Percentiles rank a stretch among this genome's conserved stretches.
These are phyloP conservation scores for Danaus melanippus DNA, from an alignment of 1,140 invertebrate genomes.

Conservation along the genomic window DNA sequence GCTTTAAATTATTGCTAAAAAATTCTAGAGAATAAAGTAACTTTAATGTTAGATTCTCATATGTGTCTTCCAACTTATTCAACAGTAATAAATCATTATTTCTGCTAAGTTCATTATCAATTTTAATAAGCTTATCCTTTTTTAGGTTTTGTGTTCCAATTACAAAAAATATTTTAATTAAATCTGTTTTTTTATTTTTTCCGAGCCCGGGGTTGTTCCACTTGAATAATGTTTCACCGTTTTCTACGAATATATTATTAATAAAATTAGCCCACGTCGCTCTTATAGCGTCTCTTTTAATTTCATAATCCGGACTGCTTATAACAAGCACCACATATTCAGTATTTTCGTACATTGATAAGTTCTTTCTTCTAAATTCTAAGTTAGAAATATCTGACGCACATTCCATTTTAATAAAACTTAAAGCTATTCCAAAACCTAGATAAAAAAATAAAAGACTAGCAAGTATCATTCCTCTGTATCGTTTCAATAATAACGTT, in stretches of 20 bases:
- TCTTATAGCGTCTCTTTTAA: conserved; percentile 48
- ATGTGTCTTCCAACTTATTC: conserved; percentile 45
- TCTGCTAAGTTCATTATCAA: conserved; percentile 37
- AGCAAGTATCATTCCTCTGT: conserved; percentile 47
- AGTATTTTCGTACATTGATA: conserved; percentile 20
- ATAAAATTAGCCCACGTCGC: conserved; percentile 52
- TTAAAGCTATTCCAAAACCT: conserved; percentile 49
- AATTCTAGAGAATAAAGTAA: conserved; percentile 41
- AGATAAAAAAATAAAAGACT: conserved; percentile 58
- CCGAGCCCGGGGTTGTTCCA: conserved; percentile 49
- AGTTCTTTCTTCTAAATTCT: conserved; percentile 15
- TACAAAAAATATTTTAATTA: conserved; percentile 51
- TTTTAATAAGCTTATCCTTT: conserved; percentile 23
- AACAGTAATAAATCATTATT: conserved; percentile 50
- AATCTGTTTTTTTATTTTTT: conserved; percentile 19
- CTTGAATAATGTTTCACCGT: conserved; percentile 51
- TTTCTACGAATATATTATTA: conserved; percentile 51
- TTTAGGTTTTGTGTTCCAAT: conserved; percentile 42
- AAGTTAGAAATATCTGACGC: conserved; percentile 17
- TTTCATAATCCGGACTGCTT: conserved; percentile 49
- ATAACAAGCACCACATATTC: conserved; percentile 53
- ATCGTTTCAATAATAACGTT: conserved; percentile 30
- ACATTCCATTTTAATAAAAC: conserved; percentile 49
- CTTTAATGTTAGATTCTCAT: conserved; percentile 50
- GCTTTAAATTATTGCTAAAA: conserved; percentile 38